These are phyloP conservation scores for Anaspis maculata DNA, from an alignment of 2,888 invertebrate species.

Conservation along the genomic window DNA sequence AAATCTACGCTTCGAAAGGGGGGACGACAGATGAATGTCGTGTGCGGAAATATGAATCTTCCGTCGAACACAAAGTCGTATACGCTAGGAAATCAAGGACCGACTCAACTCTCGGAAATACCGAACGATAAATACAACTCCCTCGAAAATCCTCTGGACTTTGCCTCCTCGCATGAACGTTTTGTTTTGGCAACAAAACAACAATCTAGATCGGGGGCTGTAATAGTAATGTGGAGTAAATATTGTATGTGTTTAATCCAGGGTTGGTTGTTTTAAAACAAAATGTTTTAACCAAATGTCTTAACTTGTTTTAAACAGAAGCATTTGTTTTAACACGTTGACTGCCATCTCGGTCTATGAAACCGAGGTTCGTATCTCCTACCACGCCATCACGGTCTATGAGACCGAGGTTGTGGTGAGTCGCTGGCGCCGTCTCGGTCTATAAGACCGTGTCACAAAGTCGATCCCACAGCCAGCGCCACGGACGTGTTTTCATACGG, in stretches of 20 bases:
- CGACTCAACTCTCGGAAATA: conserved; percentile 14
- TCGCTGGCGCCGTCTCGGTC: no score
- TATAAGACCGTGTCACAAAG: no score
- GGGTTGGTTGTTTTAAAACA: no score
- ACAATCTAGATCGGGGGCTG: conserved; percentile 10
- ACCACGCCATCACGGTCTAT: no score
- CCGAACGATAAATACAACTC: conserved; percentile 17
- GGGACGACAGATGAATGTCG: conserved; percentile 14
- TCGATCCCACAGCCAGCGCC: no score
- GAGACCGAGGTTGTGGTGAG: no score
- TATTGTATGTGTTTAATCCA: no score
- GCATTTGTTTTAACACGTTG: no score
- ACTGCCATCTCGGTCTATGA: no score
- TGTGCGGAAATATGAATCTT: conserved; percentile 18
- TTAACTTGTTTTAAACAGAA: no score
- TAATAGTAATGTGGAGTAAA: conserved; percentile 10
- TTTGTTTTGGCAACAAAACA: conserved; percentile 20
- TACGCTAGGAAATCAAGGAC: conserved; percentile 16
- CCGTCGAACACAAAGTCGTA: conserved; percentile 17
- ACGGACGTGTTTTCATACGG: no score
- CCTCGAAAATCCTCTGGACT: conserved; percentile 12
- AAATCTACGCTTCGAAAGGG: conserved; percentile 16
- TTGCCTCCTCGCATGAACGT: conserved; percentile 16
- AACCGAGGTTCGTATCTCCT: no score
- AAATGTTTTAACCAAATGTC: neutral